phyloP scores from a whole-genome alignment of 2,888 invertebrate genomes.

The Ectemnius cavifrons region DNA sequence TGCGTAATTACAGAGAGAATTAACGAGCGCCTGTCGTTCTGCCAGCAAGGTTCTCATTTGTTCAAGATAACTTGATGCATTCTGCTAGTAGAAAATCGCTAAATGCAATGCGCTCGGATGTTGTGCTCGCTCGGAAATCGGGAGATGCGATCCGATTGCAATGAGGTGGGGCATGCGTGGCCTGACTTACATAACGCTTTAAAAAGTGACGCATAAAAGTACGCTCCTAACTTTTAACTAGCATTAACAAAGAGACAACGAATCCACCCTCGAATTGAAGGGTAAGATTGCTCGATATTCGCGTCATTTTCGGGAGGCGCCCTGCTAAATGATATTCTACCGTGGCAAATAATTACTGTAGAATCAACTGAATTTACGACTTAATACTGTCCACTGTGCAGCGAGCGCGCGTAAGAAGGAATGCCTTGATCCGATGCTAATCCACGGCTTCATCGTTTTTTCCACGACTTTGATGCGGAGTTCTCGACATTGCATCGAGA shows the following conservation, averaged over 20 bases:
- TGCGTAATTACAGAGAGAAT: too few relatives aligned
- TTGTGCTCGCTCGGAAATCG: too few relatives aligned
- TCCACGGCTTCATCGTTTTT: neutral
- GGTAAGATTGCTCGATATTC: constrained; percentile 6
- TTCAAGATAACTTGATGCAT: too few relatives aligned
- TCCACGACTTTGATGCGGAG: neutral
- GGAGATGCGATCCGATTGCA: too few relatives aligned
- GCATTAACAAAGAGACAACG: too few relatives aligned
- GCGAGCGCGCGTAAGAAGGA: neutral
- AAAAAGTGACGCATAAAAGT: constrained; percentile 8
- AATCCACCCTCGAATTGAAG: neutral
- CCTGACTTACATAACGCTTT: constrained; percentile 16
- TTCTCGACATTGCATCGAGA: neutral
- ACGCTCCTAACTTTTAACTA: neutral
- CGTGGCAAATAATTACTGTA: neutral
- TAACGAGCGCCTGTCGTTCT: too few relatives aligned
- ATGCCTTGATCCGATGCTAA: neutral
- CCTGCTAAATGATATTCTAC: neutral
- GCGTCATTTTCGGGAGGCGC: too few relatives aligned
- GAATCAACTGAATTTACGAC: constrained; percentile 13
- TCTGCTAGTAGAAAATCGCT: constrained; percentile 8
- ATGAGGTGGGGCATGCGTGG: constrained; percentile 4
- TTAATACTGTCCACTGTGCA: constrained; percentile 19
- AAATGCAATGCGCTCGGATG: constrained; percentile 1
- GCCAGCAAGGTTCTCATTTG: too few relatives aligned